A percentile compares a stretch with the other conserved stretches of the same genome.
phyloP scores from a whole-genome alignment of 2,888 invertebrate species.

The Chrysodeixis includens region DNA sequence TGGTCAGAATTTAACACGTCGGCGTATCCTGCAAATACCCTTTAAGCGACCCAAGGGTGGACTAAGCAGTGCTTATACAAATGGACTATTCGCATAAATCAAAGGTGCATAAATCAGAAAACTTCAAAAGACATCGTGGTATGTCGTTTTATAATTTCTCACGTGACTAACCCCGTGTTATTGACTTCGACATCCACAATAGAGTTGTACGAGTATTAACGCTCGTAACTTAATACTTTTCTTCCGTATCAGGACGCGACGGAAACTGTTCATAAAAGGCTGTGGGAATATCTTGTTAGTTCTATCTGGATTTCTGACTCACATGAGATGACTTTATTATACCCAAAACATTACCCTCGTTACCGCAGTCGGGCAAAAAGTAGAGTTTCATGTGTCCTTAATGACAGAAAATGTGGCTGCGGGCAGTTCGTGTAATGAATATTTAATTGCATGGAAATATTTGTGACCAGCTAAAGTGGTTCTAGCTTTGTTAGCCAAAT shows the following conservation, averaged over 20 bases:
- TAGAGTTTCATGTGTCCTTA: conserved; percentile 70
- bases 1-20: background rate
- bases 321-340: conserved; percentile 60
- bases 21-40: background rate
- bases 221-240: background rate
- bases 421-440: conserved; percentile 79
- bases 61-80: too few relatives aligned
- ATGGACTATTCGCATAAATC: background rate
- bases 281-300: conserved; percentile 17
- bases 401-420: conserved; percentile 79
- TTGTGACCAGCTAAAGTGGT: conserved; percentile 64
- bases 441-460: conserved; percentile 86
- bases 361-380: conserved; percentile 40
- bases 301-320: conserved; percentile 34
- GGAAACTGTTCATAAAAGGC: conserved; percentile 10
- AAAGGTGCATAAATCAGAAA: background rate
- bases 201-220: background rate
- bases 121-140: background rate
- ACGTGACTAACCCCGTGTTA: background rate
- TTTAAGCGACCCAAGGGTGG: too few relatives aligned
- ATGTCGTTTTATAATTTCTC: background rate
- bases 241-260: background rate
- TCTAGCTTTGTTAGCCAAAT: conserved; percentile 75
- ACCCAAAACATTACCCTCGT: conserved; percentile 47
- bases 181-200: background rate